Conservation (phyloP, 2,113 vertebrate genomes). For the Pachyramphus minor region DNA sequence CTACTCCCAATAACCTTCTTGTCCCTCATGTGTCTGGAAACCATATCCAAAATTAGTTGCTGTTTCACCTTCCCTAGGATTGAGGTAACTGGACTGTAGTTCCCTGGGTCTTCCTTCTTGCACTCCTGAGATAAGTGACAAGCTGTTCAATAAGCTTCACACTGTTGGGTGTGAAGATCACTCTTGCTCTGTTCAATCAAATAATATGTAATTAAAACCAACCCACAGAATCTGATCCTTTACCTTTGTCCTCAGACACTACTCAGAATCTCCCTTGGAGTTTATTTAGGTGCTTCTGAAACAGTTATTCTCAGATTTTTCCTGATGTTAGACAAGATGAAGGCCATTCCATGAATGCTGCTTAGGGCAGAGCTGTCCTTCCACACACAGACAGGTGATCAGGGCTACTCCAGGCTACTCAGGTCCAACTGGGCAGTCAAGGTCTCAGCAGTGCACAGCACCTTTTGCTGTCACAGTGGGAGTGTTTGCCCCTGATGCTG, state of each 20-base stretch:
- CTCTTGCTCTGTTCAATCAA: not conserved
- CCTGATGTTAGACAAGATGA: not conserved
- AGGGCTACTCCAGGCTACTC: not conserved
- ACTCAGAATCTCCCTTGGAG: not conserved
- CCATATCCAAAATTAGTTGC: not conserved
- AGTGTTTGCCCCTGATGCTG: not conserved
- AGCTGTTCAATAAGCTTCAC: not conserved
- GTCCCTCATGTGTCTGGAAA: not conserved
- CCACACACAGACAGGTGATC: not conserved
- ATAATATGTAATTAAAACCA: not conserved
- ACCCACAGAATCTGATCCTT: not conserved
- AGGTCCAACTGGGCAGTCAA: not conserved
- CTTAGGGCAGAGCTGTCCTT: not conserved
- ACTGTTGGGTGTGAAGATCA: fast-evolving
- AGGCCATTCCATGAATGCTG: not conserved
- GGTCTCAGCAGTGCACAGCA: not conserved
- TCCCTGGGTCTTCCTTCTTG: not conserved
- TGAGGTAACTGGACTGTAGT: not conserved
- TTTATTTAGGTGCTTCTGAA: not conserved
- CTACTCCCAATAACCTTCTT: not conserved
- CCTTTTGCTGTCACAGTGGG: fast-evolving
- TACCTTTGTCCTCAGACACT: not conserved
- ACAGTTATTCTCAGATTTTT: not conserved
- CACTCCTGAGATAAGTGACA: not conserved
- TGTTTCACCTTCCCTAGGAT: not conserved